A percentile compares a stretch with the other conserved stretches of the same genome.
Conservation (phyloP, 2,113 vertebrate species). For the Pelecanoides urinatrix region DNA sequence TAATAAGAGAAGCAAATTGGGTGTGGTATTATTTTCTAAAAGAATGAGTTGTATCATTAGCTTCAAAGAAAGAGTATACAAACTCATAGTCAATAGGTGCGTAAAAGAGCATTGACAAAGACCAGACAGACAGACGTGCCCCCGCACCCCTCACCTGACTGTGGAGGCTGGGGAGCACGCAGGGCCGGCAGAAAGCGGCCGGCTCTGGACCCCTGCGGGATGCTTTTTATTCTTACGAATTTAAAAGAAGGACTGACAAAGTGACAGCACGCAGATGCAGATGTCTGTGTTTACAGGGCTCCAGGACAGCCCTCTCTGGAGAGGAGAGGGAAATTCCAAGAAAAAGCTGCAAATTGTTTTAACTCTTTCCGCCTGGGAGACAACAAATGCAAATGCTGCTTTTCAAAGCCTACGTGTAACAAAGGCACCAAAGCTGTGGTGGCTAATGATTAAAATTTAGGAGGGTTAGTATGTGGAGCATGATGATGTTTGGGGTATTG, state of each 20-base stretch:
- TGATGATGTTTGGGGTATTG: neutral
- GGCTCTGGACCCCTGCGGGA: neutral
- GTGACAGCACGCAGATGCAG: neutral
- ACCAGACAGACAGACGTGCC: accelerated
- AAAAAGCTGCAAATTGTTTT: neutral
- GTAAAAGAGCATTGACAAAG: too few relatives aligned
- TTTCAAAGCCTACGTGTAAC: neutral
- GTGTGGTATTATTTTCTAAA: neutral
- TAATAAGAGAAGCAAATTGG: neutral
- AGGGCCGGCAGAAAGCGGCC: neutral
- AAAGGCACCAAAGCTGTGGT: neutral
- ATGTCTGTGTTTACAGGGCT: neutral
- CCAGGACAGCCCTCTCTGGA: neutral
- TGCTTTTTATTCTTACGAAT: neutral
- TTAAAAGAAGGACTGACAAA: neutral
- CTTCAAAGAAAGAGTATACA: neutral
- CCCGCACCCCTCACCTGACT: neutral
- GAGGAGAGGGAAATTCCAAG: neutral
- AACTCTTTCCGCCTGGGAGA: neutral
- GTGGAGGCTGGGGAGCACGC: neutral
- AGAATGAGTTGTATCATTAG: neutral
- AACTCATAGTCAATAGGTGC: neutral
- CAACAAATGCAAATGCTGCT: neutral
- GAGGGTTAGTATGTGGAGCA: neutral
- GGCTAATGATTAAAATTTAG: neutral